A percentile compares a stretch with the other conserved stretches of the same genome.
Evolutionary conservation across 1,140 invertebrate genomes (phyloP).

Genomic region (Antheraea pernyi): DNA sequence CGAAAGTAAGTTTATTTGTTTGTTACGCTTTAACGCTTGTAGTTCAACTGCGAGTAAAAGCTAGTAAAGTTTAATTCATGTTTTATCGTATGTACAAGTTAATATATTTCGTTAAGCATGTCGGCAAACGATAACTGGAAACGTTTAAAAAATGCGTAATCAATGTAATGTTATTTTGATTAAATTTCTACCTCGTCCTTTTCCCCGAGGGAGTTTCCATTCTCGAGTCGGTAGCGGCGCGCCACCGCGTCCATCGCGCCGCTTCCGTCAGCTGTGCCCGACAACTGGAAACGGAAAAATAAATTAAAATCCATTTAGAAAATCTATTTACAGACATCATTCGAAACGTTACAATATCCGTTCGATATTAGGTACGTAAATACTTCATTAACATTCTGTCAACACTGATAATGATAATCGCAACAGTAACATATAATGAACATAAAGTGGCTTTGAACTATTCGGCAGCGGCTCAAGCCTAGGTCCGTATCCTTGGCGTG

Average conservation of each 20-base stretch:
- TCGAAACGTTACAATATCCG: background rate
- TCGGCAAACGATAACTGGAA: no score
- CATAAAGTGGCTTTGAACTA: no score
- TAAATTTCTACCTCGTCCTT: slow-evolving; percentile 63
- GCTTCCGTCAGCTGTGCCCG: slow-evolving; percentile 49
- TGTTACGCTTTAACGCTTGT: no score
- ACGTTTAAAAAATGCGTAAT: background rate
- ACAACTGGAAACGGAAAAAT: slow-evolving; percentile 47
- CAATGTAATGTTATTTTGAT: slow-evolving; percentile 5
- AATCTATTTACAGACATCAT: background rate
- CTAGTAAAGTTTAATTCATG: no score
- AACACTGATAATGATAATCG: background rate
- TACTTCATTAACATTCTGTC: background rate
- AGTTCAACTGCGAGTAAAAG: no score
- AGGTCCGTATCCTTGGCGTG: no score
- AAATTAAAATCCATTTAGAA: slow-evolving; percentile 7
- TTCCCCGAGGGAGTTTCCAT: slow-evolving; percentile 71
- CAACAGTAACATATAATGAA: background rate
- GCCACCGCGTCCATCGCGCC: slow-evolving; percentile 56
- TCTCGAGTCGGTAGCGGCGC: slow-evolving; percentile 68
- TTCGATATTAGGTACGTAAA: background rate
- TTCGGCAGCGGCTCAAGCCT: no score
- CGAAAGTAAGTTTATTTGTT: no score
- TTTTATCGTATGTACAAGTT: no score
- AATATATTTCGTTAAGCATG: no score